Evolutionary conservation across 2,797 vertebrate genomes (phyloP), one percentile per base, ranked within the genome.

Genomic region (Bradypodion ventrale): DNA sequence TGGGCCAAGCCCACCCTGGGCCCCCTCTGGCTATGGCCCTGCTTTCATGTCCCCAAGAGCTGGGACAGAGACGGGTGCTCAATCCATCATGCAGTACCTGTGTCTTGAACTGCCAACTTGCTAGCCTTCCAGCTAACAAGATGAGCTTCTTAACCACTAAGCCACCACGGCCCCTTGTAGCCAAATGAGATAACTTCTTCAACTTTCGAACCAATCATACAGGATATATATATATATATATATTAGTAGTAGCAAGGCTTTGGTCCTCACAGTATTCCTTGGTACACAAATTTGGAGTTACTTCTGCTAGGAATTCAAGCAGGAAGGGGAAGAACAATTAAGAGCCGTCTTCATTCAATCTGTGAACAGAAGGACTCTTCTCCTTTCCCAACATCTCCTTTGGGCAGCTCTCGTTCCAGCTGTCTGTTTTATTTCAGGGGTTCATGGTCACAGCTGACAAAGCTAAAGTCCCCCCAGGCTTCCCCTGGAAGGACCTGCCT

Each of bases 401-500:
- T 66, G 63, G 52, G 76, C 62, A 40, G 52, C 19, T 77, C 23
- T 44, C 8, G 32, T 25, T 75, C 32, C 69, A 62, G 85, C 37
- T 27, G 52, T 81, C 76, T 80, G 44, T 78, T 86, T 63, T 37
- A 49, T 63, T 49, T n/a, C 40, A 27, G 49, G 59, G 46, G 32
- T 37, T 83, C 52, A 75, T 75, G 49, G 76, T 32, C 52, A 68
- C 70, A 46, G 69, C 81, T 83, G 76, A 83, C 46, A 68, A 75
- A 49, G 40, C 37, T 69, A 29, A 37, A 1, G 7, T 42, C 40
- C 80, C 70, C 32, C 16, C 6, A 5, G 81, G 70, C 77, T 75
- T 84, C 75, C 70, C 85, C 85, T 60, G 56, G 74, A 75, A 63
- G 70, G 27, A 83, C 63, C 76, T 83, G 81, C 42, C 85, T 60